Conservation (phyloP, 2,888 invertebrate genomes). For the Lasius fuliginosus region DNA sequence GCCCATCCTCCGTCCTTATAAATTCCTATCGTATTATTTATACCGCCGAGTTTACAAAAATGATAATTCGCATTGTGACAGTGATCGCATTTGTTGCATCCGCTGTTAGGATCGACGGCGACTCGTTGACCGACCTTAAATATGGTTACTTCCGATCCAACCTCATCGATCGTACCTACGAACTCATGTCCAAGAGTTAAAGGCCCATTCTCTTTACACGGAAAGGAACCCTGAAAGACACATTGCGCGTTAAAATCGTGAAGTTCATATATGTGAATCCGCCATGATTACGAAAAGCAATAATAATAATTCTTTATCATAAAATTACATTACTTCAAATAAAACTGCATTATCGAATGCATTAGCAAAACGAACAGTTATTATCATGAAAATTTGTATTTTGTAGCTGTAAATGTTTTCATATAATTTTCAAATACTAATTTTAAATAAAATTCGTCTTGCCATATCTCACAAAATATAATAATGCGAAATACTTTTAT, state of each 20-base stretch:
- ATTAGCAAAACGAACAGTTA: neutral
- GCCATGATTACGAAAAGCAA: neutral
- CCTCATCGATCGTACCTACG: slow-evolving; percentile 88
- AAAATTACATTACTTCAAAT: neutral
- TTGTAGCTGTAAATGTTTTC: neutral
- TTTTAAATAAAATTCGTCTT: neutral
- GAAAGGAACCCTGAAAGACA: slow-evolving; percentile 89
- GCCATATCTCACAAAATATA: neutral
- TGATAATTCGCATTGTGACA: slow-evolving; percentile 90
- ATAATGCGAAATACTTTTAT: too few relatives aligned
- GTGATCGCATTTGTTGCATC: slow-evolving; percentile 89
- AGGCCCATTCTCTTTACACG: slow-evolving; percentile 87
- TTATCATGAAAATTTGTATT: neutral
- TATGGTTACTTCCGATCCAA: slow-evolving; percentile 87
- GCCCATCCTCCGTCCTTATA: slow-evolving; percentile 91
- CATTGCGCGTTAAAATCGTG: neutral
- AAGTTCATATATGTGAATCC: neutral
- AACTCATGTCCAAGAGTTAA: slow-evolving; percentile 91
- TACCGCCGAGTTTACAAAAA: slow-evolving; percentile 89
- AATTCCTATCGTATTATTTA: slow-evolving; percentile 90
- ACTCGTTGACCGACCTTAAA: slow-evolving; percentile 90
- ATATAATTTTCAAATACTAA: neutral
- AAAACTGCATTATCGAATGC: neutral
- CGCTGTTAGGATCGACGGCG: slow-evolving; percentile 90
- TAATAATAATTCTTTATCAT: neutral